Evolutionary conservation across 2,797 vertebrate genomes (phyloP).

Genomic region (Cirrhinus mrigala): DNA sequence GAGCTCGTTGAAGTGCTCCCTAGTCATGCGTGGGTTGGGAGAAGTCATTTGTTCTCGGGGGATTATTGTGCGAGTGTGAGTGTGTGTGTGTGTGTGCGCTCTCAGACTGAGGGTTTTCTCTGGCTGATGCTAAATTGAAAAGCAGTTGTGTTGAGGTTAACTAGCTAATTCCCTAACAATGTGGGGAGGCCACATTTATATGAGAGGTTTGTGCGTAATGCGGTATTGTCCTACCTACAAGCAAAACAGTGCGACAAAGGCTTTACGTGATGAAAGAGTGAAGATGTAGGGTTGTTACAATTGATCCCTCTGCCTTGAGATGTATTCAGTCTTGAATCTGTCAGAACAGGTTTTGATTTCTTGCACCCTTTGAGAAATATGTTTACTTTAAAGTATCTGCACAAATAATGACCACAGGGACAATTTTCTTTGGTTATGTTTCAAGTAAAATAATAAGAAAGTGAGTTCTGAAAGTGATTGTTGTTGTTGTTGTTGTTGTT

Average conservation of each 20-base stretch:
- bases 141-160: conserved; percentile 80
- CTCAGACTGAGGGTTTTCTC: conserved; percentile 43
- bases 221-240: conserved; percentile 57
- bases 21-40: conserved; percentile 72
- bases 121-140: conserved; percentile 78
- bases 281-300: conserved; percentile 13
- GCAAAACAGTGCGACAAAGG: conserved; percentile 36
- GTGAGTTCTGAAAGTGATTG: neutral
- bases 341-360: neutral
- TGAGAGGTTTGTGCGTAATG: conserved; percentile 71
- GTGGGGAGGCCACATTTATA: conserved; percentile 71
- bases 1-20: conserved; percentile 76
- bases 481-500: neutral
- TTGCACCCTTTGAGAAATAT: neutral
- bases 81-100: conserved; percentile 38
- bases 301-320: conserved; percentile 21
- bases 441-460: neutral
- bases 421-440: neutral
- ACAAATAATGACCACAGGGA: neutral
- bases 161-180: conserved; percentile 79
- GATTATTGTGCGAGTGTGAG: conserved; percentile 38
- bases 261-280: conserved; percentile 7
- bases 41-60: conserved; percentile 76
- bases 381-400: neutral
- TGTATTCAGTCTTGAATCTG: neutral